Evolutionary conservation across 2,797 vertebrate species (phyloP), one percentile per base, ranked within the genome.

Genomic region (Coranthus polyacanthus): DNA sequence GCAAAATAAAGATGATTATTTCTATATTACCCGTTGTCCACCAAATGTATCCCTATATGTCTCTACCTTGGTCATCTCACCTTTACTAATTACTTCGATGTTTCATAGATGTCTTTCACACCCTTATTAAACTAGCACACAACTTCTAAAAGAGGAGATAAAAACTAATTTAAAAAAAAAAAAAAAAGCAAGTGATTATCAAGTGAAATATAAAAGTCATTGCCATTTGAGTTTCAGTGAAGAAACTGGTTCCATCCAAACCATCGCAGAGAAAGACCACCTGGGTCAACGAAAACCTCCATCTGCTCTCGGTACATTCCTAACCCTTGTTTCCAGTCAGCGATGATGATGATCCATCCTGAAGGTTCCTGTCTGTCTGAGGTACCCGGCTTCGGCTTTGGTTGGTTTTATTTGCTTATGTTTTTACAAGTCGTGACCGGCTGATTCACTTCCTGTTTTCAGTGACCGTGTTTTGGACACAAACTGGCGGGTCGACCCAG

Each of bases 361-460:
- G 53, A 47, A 72, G 42, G 38, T 61, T 77, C 64, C 56, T 43
- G 43, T 66, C 59, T 32, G 44, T 72, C 62, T 61, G 78, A 85
- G 67, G 72, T 72, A 72, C 55, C 68, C 51, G 74, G 60, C 73
- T 59, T 67, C 67, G 62, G 65, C 72, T 77, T 78, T 68, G 76
- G 75, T 75, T 78, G 44, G 41, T 77, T 74, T 26, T 29, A 26
- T 53, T 79, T 64, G 46, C 43, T 57, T 8, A 8, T 58, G 18
- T 55, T 53, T 44, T 64, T 38, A 64, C 43, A 51, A 34, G 55
- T 54, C 4, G 0, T n/a, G 22, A 64, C 46, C 42, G 46, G 54
- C 51, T 36, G 60, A 70, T 67, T 57, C 43, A 18, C 43, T 81
- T 87, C 58, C 72, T 45, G 52, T 61, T 64, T 69, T 10, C 22